phyloP scores from a whole-genome alignment of 1,140 invertebrate genomes.

The Drosophila nasuta region DNA sequence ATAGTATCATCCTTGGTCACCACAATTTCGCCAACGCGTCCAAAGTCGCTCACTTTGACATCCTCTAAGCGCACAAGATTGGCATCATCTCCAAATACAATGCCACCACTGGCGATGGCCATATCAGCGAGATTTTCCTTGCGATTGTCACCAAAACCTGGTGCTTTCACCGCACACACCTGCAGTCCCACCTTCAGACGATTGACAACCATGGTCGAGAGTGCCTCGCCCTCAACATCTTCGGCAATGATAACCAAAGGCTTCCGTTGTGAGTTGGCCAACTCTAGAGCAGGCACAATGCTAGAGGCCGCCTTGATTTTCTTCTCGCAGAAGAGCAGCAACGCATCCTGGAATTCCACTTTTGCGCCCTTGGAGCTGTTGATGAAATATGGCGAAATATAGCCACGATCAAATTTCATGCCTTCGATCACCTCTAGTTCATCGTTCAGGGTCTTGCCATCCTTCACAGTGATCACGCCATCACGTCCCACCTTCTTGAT shows the following conservation, averaged over 20 bases:
- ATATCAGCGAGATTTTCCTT: conserved; percentile 98
- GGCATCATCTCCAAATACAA: conserved; percentile 99
- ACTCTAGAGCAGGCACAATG: conserved; percentile 98
- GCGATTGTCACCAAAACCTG: conserved; percentile 99
- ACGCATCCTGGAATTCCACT: conserved; percentile 98
- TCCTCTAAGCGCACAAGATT: conserved; percentile 98
- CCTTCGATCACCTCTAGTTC: conserved; percentile 99
- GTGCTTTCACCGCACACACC: conserved; percentile 99
- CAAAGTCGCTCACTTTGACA: conserved; percentile 94
- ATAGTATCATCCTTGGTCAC: conserved; percentile 99
- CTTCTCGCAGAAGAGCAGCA: conserved; percentile 98
- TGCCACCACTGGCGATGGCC: conserved; percentile 98
- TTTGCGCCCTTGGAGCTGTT: conserved; percentile 98
- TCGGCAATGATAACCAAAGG: conserved; percentile 99
- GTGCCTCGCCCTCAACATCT: conserved; percentile 99
- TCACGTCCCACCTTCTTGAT: conserved; percentile 99
- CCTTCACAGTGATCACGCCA: conserved; percentile 99
- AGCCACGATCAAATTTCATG: conserved; percentile 99
- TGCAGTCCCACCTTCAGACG: conserved; percentile 98
- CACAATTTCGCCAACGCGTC: conserved; percentile 96
- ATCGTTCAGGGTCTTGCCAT: conserved; percentile 98
- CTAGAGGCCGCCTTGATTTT: conserved; percentile 98
- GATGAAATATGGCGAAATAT: conserved; percentile 99
- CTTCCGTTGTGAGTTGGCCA: conserved; percentile 97
- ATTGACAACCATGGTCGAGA: conserved; percentile 98